Evolutionary conservation across 2,888 invertebrate species (phyloP).

Genomic region (Oscheius myriophilus): DNA sequence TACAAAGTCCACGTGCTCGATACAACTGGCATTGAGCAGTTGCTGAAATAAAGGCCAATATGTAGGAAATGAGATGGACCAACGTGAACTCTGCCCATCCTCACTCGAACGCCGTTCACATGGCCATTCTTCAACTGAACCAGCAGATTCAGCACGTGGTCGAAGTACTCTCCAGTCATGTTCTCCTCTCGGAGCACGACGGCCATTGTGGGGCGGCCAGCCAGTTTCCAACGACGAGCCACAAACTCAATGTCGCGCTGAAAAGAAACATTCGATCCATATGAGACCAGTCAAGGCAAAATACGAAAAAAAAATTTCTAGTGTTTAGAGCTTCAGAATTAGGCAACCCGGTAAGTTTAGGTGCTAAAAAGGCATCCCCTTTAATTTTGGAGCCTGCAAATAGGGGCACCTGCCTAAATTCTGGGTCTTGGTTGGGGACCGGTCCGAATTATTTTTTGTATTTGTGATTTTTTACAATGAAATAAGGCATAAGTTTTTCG

Average conservation of each 20-base stretch:
- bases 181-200: slow-evolving; percentile 88
- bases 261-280: slow-evolving; percentile 33
- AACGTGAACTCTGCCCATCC: slow-evolving; percentile 81
- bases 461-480: no score
- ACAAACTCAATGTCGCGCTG: slow-evolving; percentile 93
- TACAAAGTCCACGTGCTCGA: slow-evolving; percentile 96
- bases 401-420: no score
- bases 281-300: no score
- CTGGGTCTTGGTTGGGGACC: no score
- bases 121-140: slow-evolving; percentile 96
- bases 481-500: no score
- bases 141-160: slow-evolving; percentile 92
- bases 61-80: slow-evolving; percentile 9
- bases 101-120: slow-evolving; percentile 93
- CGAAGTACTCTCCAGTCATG: slow-evolving; percentile 84
- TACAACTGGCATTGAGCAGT: slow-evolving; percentile 95
- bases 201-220: slow-evolving; percentile 95
- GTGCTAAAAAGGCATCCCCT: no score
- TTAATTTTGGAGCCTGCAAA: no score
- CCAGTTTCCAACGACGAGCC: slow-evolving; percentile 94
- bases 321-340: no score
- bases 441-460: no score
- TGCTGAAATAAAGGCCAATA: slow-evolving; percentile 78
- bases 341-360: no score
- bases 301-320: neutral